Base-by-base conservation (phyloP, 2,113 vertebrate genomes). In the Brachionichthys hirsutus region DNA sequence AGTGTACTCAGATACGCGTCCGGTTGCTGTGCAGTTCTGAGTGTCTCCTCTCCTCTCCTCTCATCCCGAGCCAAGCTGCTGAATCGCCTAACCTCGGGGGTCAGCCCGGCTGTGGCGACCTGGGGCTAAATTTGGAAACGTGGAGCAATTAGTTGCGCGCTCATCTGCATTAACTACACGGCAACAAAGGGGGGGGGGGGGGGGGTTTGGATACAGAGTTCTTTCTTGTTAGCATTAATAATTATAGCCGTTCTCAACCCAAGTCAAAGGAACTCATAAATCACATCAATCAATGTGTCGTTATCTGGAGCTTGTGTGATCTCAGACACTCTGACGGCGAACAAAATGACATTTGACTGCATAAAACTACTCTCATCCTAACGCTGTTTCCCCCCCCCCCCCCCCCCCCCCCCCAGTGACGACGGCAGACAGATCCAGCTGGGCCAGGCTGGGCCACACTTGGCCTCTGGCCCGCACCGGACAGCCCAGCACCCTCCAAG, bases 61-160 rank as follows among this genome's bases (percentile, higher is more conserved):
- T 24, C 54, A 56, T 67, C 65, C 71, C 61, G 59, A 59, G 74
- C 55, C 52, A 62, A 80, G 67, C 70, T 69, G 66, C 69, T 70
- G 75, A 70, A 68, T 62, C 71, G 70, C 44, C 80, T 70, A 71
- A 83, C 74, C 78, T 61, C 14, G 10, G 53, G 74, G 85, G 87
- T 89, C 82, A 83, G 17, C 46, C 57, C 13, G 55, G 62, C 76
- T 64, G 76, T 74, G 67, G 77, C 69, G 75, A 78, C 80, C 81
- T 80, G 70, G 74, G 57, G 74, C 80, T 86, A 86, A 85, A 85
- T 89, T 81, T 85, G 75, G 82, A 84, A 30, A 54, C 35, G 13
- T 51, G 45, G 54, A 69, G 76, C 83, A 85, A 88, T 87, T 80
- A 87, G 72, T 38, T 14, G 3, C 38, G 47, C 54, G 13, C 53